These are phyloP conservation scores for Cuniculus paca DNA, from an alignment of 2,797 vertebrate species.

Conservation along the genomic window DNA sequence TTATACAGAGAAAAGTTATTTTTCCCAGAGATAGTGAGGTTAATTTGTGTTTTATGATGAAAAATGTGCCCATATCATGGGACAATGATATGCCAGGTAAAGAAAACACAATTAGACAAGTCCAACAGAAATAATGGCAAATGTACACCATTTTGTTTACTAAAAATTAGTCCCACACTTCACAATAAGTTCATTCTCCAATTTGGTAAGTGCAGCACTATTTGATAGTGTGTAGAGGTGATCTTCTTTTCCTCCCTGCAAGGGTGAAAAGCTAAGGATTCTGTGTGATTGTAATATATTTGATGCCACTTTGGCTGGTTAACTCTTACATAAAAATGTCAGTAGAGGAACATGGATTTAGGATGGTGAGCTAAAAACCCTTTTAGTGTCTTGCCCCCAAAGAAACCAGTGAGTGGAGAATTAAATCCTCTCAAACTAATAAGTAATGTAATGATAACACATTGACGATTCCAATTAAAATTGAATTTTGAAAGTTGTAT, in stretches of 20 bases:
- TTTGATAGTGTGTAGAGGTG: not conserved
- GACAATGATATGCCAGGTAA: not conserved
- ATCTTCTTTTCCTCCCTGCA: not conserved
- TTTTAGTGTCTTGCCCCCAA: not conserved
- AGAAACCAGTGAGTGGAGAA: not conserved
- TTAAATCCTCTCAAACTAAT: not conserved
- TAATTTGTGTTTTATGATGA: conserved; percentile 15
- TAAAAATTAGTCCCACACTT: not conserved
- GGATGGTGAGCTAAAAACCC: not conserved
- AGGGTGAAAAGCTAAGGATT: not conserved
- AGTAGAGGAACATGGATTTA: not conserved
- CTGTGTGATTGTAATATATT: not conserved
- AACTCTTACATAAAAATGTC: not conserved
- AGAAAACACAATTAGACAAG: not conserved
- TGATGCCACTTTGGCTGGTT: not conserved
- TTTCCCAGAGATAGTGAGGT: not conserved
- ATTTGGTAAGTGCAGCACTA: not conserved
- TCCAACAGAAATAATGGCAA: not conserved
- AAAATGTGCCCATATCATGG: not conserved
- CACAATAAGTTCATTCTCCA: not conserved
- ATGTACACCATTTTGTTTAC: not conserved
- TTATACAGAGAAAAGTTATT: not conserved
- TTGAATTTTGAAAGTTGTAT: not conserved
- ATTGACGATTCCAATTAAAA: not conserved
- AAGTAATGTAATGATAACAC: not conserved